Percentiles rank a stretch among this genome's conserved stretches.
These are phyloP conservation scores for Ranitomeya imitator DNA, from an alignment of 2,113 vertebrate genomes.

Conservation along the genomic window DNA sequence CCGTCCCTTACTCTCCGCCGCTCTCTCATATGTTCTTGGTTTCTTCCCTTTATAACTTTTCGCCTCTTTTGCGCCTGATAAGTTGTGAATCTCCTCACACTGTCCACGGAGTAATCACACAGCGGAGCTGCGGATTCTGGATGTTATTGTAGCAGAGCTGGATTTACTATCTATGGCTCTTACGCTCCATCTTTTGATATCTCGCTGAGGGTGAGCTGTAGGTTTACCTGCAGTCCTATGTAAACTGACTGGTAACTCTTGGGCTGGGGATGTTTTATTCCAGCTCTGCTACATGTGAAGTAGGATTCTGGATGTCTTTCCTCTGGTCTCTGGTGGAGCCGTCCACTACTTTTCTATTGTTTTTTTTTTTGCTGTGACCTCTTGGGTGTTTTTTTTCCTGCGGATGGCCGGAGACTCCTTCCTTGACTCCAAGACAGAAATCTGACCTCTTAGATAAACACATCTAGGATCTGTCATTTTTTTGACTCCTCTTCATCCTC, in stretches of 20 bases:
- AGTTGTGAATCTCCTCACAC: background rate
- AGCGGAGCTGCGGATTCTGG: background rate
- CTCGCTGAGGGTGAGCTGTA: background rate
- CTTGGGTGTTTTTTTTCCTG: slow-evolving; percentile 19
- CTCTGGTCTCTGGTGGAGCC: background rate
- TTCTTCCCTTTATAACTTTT: no score
- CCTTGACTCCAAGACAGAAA: background rate
- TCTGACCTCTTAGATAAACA: slow-evolving; percentile 13
- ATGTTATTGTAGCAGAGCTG: background rate
- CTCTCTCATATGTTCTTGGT: no score
- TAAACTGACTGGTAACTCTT: background rate
- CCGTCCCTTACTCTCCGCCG: no score
- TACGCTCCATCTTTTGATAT: background rate
- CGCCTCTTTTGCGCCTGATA: no score
- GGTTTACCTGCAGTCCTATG: background rate
- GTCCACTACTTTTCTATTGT: background rate
- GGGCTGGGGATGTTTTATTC: background rate
- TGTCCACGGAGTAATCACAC: no score
- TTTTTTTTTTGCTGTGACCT: background rate
- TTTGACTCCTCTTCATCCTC: background rate
- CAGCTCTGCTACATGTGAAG: background rate
- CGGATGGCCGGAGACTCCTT: slow-evolving; percentile 10
- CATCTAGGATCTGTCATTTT: background rate
- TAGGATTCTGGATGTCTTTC: background rate
- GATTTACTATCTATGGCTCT: background rate